Evolutionary conservation across 2,797 vertebrate genomes (phyloP).

Genomic region (Chanos chanos): DNA sequence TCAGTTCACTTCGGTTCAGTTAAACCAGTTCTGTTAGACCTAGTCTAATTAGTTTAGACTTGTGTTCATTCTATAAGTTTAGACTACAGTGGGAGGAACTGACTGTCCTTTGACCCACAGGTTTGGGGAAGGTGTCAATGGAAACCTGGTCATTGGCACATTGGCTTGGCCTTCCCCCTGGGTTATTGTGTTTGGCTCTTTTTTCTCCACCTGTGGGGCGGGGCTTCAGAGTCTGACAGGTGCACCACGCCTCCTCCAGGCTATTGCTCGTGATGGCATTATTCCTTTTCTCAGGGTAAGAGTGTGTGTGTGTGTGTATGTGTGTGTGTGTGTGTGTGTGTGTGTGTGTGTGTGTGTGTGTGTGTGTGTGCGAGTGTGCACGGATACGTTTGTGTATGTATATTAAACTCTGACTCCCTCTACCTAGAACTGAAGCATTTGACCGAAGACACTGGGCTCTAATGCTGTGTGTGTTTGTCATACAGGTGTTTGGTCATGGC

Average conservation of each 20-base stretch:
- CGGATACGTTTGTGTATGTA: background rate
- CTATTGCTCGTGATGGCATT: constrained; percentile 91
- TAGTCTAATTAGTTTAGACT: background rate
- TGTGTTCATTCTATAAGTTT: background rate
- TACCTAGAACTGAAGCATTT: no score
- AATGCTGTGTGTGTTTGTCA: constrained; percentile 6
- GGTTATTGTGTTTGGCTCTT: constrained; percentile 98
- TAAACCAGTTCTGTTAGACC: background rate
- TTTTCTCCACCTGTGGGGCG: constrained; percentile 95
- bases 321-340: background rate
- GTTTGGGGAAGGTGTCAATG: constrained; percentile 92
- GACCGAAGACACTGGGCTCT: no score
- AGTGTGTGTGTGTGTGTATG: background rate
- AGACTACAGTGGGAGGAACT: background rate
- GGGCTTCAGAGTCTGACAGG: constrained; percentile 97
- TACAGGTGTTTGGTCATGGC: constrained; percentile 93
- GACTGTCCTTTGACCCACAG: constrained; percentile 53
- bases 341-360: background rate
- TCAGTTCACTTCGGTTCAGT: background rate
- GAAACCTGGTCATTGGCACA: constrained; percentile 95
- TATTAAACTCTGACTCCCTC: no score
- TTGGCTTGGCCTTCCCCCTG: constrained; percentile 94
- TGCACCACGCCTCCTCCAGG: constrained; percentile 93
- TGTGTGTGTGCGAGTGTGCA: background rate
- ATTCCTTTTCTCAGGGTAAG: constrained; percentile 94